Evolutionary conservation across 2,888 invertebrate genomes (phyloP).

Genomic region (Iselma pallidipennis): DNA sequence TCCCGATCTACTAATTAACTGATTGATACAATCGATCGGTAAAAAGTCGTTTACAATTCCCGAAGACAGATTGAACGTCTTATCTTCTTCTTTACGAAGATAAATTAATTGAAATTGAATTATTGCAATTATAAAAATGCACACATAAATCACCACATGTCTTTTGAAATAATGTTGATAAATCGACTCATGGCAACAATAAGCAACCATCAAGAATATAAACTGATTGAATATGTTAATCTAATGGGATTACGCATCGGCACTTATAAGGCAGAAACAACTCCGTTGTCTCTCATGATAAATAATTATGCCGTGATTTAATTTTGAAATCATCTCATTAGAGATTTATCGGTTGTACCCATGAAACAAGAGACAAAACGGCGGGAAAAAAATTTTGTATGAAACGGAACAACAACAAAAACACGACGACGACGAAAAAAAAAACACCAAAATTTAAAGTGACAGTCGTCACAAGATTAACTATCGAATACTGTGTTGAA

Average conservation of each 20-base stretch:
- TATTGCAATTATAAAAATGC: not conserved
- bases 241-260: conserved; percentile 21
- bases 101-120: conserved; percentile 1
- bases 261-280: conserved; percentile 8
- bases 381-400: not conserved
- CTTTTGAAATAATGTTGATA: not conserved
- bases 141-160: not conserved
- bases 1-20: too few relatives aligned
- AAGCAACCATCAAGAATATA: not conserved
- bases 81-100: too few relatives aligned
- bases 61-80: too few relatives aligned
- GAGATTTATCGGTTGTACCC: not conserved
- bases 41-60: too few relatives aligned
- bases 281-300: not conserved
- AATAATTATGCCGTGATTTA: not conserved
- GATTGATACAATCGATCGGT: too few relatives aligned
- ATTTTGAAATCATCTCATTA: conserved; percentile 1
- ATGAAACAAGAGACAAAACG: not conserved
- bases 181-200: not conserved
- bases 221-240: conserved; percentile 20
- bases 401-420: not conserved
- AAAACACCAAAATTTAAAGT: not conserved
- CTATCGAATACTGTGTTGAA: too few relatives aligned
- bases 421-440: not conserved
- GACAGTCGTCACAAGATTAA: too few relatives aligned